Evolutionary conservation across 2,888 invertebrate genomes (phyloP).

Genomic region (Podabrus alpinus): DNA sequence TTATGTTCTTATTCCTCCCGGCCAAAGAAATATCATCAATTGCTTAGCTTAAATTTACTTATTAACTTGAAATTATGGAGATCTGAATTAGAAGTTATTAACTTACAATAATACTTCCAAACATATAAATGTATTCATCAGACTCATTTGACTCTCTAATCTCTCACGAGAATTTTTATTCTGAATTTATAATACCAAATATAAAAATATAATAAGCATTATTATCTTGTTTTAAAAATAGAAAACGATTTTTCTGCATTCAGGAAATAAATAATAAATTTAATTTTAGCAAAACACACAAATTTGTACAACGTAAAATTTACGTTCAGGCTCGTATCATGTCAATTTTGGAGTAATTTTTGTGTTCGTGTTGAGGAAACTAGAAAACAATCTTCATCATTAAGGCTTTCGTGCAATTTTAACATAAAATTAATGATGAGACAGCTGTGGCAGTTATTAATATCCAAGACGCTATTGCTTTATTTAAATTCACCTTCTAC

Average conservation of each 20-base stretch:
- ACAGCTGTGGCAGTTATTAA: slow-evolving; percentile 19
- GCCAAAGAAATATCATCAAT: too few species aligned
- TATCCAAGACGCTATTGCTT: slow-evolving; percentile 13
- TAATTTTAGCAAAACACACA: neutral
- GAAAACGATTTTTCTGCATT: neutral
- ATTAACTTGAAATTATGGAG: too few species aligned
- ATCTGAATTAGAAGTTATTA: too few species aligned
- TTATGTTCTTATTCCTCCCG: too few species aligned
- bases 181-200: neutral
- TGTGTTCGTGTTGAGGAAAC: slow-evolving; percentile 1
- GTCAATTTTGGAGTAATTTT: neutral
- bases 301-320: neutral
- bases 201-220: too few species aligned
- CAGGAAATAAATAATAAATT: neutral
- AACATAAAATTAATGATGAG: slow-evolving; percentile 15
- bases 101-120: too few species aligned
- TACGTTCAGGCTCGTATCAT: neutral
- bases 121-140: too few species aligned
- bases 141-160: too few species aligned
- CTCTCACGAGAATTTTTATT: neutral
- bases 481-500: slow-evolving; percentile 9
- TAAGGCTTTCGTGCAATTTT: slow-evolving; percentile 6
- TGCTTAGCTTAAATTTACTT: too few species aligned
- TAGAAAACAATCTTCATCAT: slow-evolving; percentile 1
- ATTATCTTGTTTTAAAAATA: neutral